These are phyloP conservation scores for Balaenoptera acutorostrata DNA, from an alignment of 2,113 vertebrate species.

Conservation along the genomic window DNA sequence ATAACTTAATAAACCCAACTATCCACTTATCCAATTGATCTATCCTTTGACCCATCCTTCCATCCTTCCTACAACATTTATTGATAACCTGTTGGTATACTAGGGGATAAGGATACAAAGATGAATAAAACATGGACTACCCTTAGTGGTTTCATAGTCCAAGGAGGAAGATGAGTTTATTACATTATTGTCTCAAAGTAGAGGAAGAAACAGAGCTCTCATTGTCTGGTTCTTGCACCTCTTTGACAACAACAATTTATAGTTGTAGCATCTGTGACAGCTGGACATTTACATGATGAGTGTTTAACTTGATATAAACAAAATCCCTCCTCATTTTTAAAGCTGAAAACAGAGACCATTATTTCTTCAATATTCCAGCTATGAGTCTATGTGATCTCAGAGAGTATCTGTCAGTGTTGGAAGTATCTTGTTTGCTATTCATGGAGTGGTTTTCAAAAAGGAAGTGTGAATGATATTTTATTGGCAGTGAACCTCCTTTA, in stretches of 20 bases:
- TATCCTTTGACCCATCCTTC: not conserved
- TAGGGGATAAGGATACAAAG: not conserved
- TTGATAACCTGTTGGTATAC: not conserved
- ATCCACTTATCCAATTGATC: not conserved
- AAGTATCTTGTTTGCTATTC: conserved; percentile 48
- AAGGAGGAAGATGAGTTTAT: conserved; percentile 29
- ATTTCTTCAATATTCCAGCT: not conserved
- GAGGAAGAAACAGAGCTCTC: conserved; percentile 24
- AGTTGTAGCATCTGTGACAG: not conserved
- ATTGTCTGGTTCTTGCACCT: not conserved
- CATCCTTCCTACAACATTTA: not conserved
- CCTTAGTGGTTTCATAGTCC: not conserved
- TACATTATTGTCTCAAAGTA: not conserved
- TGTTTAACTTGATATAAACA: conserved; percentile 22
- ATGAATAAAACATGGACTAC: not conserved
- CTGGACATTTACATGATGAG: not conserved
- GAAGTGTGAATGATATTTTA: conserved; percentile 42
- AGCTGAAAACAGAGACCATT: not conserved
- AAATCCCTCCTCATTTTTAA: conserved; percentile 26
- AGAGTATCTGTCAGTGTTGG: not conserved
- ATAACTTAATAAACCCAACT: not conserved
- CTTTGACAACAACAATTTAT: not conserved
- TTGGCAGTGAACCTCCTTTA: conserved; percentile 3
- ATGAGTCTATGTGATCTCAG: not conserved
- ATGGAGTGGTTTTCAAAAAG: conserved; percentile 25